Base-by-base conservation (phyloP, 2,888 invertebrate genomes). In the Desoria tigrina region DNA sequence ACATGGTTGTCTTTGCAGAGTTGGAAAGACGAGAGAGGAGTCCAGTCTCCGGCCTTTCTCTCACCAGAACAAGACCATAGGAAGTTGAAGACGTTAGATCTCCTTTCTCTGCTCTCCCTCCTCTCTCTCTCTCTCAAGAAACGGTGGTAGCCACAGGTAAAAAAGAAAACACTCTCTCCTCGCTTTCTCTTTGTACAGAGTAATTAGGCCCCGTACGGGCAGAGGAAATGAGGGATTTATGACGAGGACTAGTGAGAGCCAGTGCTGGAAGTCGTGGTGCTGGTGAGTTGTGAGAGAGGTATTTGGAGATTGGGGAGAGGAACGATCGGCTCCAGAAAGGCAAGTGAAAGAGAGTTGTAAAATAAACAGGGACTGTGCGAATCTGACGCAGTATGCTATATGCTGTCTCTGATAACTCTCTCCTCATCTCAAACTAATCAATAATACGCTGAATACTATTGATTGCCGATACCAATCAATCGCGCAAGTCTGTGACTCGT, bases 371-470 rank as follows among this genome's bases (percentile, higher is more conserved):
- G 69, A 71, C 72, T 73, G 68, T 74, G 73, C 68, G 74, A 76
- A 76, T 76, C 75, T 76, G 76, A 76, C 76, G 76, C 75, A 73
- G 74, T 74, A 72, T 68, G 68, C 71, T 69, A 64, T 68, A 68
- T 68, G 71, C 74, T 74, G 74, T 75, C 75, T 75, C 72, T 76
- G 75, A 76, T 75, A 74, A 75, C 74, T 75, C 76, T 76, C 74
- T 75, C 73, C 73, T 76, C 76, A 76, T 75, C 76, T 74, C 74
- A 74, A 74, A 75, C 75, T 74, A 76, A 76, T 76, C 76, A 76
- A 76, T 76, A 76, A 74, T 76, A 75, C 72, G 73, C 72, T 73
- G 73, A 75, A 73, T 75, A 75, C 73, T 75, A 75, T 73, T 73
- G 73, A 73, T 75, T 73, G 74, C 74, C 72, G 69, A 71, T 71